These are phyloP conservation scores for Malurus elegans DNA, from an alignment of 2,113 vertebrate genomes.

Conservation along the genomic window DNA sequence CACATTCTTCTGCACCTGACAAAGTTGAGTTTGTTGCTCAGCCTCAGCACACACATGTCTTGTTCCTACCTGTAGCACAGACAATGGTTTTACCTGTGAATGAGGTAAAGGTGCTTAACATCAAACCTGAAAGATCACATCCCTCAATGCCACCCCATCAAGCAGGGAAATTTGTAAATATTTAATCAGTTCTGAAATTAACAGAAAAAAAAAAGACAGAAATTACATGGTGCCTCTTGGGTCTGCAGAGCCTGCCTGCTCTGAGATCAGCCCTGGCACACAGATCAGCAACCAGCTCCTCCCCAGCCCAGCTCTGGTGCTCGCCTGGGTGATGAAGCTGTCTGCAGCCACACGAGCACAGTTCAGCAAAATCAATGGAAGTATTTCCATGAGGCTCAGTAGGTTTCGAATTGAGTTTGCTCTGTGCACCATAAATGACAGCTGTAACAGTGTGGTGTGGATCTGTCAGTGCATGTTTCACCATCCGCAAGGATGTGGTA, in stretches of 20 bases:
- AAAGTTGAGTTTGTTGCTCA: neutral
- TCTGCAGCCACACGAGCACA: neutral
- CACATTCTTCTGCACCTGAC: neutral
- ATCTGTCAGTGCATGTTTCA: fast-evolving
- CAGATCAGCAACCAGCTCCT: neutral
- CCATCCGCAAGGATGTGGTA: neutral
- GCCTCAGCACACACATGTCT: neutral
- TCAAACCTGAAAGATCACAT: neutral
- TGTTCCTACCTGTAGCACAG: neutral
- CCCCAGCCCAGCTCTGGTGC: neutral
- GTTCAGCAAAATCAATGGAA: neutral
- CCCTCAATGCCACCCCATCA: neutral
- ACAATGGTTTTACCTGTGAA: fast-evolving
- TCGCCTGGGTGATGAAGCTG: neutral
- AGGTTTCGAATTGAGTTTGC: neutral
- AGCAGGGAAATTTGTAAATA: neutral
- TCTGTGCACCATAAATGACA: neutral
- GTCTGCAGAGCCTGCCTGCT: neutral
- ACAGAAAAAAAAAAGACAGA: neutral
- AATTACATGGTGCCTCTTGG: fast-evolving
- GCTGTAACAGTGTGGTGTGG: fast-evolving
- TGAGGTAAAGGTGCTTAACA: neutral
- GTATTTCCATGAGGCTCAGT: neutral
- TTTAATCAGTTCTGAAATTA: neutral
- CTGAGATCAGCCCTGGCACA: fast-evolving